phyloP scores from a whole-genome alignment of 2,113 vertebrate species.

The Romanogobio albipinnatus region DNA sequence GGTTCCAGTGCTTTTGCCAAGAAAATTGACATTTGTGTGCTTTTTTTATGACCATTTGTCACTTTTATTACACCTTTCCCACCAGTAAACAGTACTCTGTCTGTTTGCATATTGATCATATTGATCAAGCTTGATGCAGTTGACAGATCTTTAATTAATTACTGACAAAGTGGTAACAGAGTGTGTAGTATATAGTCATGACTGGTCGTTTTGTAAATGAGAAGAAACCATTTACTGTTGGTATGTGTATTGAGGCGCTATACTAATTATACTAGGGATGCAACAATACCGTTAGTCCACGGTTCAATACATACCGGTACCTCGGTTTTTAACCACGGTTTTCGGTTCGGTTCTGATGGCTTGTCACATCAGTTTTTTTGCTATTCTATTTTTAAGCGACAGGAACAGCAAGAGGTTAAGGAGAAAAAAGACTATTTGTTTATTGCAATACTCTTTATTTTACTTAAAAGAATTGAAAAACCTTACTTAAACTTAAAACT shows the following conservation, averaged over 20 bases:
- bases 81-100: neutral
- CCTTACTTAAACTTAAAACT: too few relatives aligned
- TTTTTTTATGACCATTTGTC: neutral
- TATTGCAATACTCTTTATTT: too few relatives aligned
- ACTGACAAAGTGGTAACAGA: neutral
- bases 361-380: too few relatives aligned
- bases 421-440: too few relatives aligned
- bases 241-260: neutral
- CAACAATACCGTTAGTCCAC: too few relatives aligned
- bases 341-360: too few relatives aligned
- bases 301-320: too few relatives aligned
- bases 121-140: neutral
- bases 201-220: neutral
- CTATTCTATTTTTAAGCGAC: too few relatives aligned
- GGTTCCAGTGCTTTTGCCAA: neutral
- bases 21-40: neutral
- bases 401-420: too few relatives aligned
- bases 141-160: neutral
- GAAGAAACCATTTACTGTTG: neutral
- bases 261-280: too few relatives aligned
- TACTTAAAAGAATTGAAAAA: too few relatives aligned
- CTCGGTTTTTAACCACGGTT: too few relatives aligned
- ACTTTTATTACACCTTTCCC: neutral
- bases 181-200: neutral
- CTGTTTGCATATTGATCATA: slow-evolving; percentile 9